Base-by-base conservation (phyloP, 2,113 vertebrate species). In the Bubo blakistoni region DNA sequence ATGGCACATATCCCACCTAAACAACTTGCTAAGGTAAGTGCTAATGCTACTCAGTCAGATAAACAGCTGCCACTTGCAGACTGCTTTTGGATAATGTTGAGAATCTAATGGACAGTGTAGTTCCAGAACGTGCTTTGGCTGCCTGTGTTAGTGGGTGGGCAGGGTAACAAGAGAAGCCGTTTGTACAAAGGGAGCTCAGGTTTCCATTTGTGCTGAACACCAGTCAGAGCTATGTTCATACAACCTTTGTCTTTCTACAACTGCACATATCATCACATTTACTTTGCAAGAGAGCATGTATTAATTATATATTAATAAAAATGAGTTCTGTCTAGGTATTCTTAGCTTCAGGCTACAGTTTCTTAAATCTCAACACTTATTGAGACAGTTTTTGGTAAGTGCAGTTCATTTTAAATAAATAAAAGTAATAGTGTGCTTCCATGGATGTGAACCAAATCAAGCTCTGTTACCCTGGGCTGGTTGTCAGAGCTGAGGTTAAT, bases 41-140 rank as follows among this genome's bases (percentile, higher is more conserved):
- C 34, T 63, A 70, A 24, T 80, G 46, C 51, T 55, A 24, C 44
- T 70, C 30, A 18, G 36, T 44, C 38, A 54, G 46, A 62, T 34
- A 67, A 57, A 20, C 13, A 63, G 62, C 46, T 70, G 67, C 20
- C 25, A n/a, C 52, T 27, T 91, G 65, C 62, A 47, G 34, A 30
- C 16, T 49, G 51, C 30, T 74, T 58, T 63, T 38, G 38, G 40
- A 6, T 79, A 12, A 30, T 8, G 15, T 26, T 74, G 51, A 19
- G 30, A 16, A 38, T 30, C 32, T 36, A 59, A 26, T 1, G 24
- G 32, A 6, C 5, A 20, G n/a, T 0, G 1, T 20, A 25, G 34
- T 12, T 62, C 27, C 71, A 20, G 51, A 38, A 19, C 1, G 4
- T 22, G 22, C 59, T 54, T 59, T 36, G 57, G 44, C 44, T 73